A percentile compares a stretch with the other conserved stretches of the same genome.
Conservation (phyloP, 2,797 vertebrate species). For the Caiman crocodilus region DNA sequence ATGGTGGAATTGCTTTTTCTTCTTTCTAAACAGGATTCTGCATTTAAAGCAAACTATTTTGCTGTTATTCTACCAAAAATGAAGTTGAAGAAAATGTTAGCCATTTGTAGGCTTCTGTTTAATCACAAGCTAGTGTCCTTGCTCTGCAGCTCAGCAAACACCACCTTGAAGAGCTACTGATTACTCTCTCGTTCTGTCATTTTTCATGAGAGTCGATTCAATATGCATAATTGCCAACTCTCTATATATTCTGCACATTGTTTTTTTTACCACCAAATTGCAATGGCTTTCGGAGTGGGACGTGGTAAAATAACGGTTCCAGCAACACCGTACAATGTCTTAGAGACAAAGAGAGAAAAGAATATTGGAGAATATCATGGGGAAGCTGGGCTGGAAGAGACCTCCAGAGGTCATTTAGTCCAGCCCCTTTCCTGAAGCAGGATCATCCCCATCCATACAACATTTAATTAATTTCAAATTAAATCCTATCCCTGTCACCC, state of each 20-base stretch:
- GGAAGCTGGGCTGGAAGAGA: too few relatives aligned
- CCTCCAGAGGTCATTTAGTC: too few relatives aligned
- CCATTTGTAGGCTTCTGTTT: neutral
- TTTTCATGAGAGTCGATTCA: neutral
- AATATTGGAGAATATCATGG: too few relatives aligned
- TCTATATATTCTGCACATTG: neutral
- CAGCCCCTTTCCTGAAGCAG: too few relatives aligned
- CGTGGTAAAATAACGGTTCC: neutral
- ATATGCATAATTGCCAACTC: neutral
- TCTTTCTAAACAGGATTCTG: neutral
- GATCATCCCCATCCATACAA: too few relatives aligned
- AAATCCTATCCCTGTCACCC: neutral
- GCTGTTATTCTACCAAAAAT: neutral
- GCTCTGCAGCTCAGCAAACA: neutral
- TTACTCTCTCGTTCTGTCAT: neutral
- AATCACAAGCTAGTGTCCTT: neutral
- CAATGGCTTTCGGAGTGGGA: neutral
- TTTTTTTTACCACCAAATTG: neutral
- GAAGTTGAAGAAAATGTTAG: neutral
- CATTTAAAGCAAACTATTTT: neutral
- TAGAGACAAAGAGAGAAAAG: neutral
- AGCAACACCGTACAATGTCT: neutral
- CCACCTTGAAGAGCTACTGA: neutral
- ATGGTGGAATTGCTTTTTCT: neutral
- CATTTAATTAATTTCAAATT: neutral